Conservation (phyloP, 2,888 invertebrate genomes). For the Drosophila phalerata region DNA sequence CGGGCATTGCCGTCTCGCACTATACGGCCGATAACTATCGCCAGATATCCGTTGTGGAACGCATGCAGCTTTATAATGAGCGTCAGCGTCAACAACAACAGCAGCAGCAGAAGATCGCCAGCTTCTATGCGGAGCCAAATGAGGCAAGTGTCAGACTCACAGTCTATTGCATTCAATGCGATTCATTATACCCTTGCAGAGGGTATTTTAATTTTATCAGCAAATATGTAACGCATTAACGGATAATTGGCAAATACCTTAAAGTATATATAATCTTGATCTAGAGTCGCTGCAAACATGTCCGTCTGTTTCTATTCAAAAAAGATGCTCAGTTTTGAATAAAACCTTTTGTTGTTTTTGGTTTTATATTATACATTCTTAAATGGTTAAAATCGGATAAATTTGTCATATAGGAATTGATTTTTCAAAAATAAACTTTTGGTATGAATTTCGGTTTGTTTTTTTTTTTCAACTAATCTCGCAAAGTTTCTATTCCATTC, state of each 20-base stretch:
- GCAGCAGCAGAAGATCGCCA: conserved; percentile 28
- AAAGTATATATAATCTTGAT: background rate
- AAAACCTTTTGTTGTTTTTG: no score
- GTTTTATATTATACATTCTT: no score
- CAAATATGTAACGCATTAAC: background rate
- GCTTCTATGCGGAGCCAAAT: conserved; percentile 25
- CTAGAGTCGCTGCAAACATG: background rate
- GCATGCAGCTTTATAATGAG: conserved; percentile 50
- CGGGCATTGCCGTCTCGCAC: conserved; percentile 57
- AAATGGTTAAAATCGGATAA: no score
- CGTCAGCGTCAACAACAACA: conserved; percentile 30
- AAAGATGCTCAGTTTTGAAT: background rate
- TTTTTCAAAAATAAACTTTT: background rate
- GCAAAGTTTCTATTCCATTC: no score
- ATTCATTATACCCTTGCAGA: background rate
- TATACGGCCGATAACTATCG: conserved; percentile 59
- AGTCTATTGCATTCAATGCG: conserved; percentile 2
- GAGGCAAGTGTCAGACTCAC: conserved; percentile 33
- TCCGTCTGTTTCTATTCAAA: background rate
- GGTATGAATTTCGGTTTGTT: background rate
- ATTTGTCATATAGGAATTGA: no score
- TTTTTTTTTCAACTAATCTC: background rate
- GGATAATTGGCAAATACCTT: background rate
- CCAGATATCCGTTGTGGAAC: conserved; percentile 58
- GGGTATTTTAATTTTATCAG: background rate